A percentile compares a stretch with the other conserved stretches of the same genome.
phyloP scores from a whole-genome alignment of 2,113 vertebrate genomes.

The Saccopteryx bilineata region DNA sequence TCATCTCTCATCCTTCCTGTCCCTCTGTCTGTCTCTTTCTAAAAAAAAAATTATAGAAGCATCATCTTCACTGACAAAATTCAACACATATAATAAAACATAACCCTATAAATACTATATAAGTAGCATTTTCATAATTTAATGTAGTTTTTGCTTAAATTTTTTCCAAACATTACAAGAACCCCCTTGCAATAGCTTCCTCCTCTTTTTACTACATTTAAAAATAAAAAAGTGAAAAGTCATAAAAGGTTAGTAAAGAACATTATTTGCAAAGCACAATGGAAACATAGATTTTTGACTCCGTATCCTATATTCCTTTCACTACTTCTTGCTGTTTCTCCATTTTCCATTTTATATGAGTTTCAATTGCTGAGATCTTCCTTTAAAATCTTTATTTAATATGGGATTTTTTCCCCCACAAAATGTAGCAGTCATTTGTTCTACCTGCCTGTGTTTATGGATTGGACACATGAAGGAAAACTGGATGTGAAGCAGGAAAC shows the following conservation, averaged over 20 bases:
- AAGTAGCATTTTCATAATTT: not conserved
- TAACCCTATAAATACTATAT: constrained; percentile 10
- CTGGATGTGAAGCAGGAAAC: not conserved
- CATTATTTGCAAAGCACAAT: not conserved
- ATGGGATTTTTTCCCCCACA: not conserved
- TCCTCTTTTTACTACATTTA: constrained; percentile 11
- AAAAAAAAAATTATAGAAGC: not conserved
- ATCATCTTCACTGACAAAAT: not conserved
- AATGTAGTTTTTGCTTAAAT: not conserved
- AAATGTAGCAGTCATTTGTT: constrained; percentile 1
- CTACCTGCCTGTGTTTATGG: constrained; percentile 5
- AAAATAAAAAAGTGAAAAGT: constrained; percentile 46
- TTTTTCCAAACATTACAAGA: constrained; percentile 3
- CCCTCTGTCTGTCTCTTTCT: too few relatives aligned
- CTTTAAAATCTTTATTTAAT: constrained; percentile 47
- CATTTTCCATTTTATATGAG: constrained; percentile 1
- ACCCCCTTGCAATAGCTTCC: not conserved
- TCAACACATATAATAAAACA: not conserved
- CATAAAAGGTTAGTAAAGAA: constrained; percentile 31
- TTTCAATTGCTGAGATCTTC: not conserved
- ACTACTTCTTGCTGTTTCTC: not conserved
- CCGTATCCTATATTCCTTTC: not conserved
- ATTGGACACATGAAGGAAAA: not conserved
- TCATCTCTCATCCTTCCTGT: too few relatives aligned
- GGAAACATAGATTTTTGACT: not conserved